These are phyloP conservation scores for Istiophorus platypterus DNA, from an alignment of 2,113 vertebrate genomes.

Conservation along the genomic window DNA sequence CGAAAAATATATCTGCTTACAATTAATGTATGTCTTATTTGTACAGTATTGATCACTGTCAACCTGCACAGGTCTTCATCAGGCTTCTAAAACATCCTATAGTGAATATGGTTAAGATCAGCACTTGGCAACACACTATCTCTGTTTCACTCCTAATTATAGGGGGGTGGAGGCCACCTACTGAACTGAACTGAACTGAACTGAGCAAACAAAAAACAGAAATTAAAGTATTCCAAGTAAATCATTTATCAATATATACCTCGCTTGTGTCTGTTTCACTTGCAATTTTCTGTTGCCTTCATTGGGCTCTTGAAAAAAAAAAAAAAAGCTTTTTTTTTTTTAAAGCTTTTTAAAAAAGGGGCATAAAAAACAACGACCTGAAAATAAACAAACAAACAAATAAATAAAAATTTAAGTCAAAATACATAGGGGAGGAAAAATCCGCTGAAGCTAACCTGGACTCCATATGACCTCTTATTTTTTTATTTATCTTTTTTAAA, in stretches of 20 bases:
- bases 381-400: too few species aligned
- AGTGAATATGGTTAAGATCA: not conserved
- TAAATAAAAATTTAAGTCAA: too few species aligned
- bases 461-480: too few species aligned
- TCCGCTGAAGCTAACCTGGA: too few species aligned
- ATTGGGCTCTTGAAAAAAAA: too few species aligned
- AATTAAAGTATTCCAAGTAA: not conserved
- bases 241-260: not conserved
- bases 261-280: not conserved
- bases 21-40: not conserved
- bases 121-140: not conserved
- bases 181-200: too few species aligned
- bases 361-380: too few species aligned
- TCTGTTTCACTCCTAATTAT: not conserved
- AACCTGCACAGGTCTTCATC: slow-evolving; percentile 7
- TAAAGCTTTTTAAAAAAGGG: too few species aligned
- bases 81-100: not conserved
- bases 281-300: not conserved
- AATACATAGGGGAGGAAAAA: too few species aligned
- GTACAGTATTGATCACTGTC: not conserved
- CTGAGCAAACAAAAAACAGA: not conserved
- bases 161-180: not conserved
- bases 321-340: not conserved
- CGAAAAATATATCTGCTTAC: not conserved
- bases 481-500: too few species aligned